Base-by-base conservation (phyloP, 1,140 invertebrate genomes). In the Leptinotarsa defecta region DNA sequence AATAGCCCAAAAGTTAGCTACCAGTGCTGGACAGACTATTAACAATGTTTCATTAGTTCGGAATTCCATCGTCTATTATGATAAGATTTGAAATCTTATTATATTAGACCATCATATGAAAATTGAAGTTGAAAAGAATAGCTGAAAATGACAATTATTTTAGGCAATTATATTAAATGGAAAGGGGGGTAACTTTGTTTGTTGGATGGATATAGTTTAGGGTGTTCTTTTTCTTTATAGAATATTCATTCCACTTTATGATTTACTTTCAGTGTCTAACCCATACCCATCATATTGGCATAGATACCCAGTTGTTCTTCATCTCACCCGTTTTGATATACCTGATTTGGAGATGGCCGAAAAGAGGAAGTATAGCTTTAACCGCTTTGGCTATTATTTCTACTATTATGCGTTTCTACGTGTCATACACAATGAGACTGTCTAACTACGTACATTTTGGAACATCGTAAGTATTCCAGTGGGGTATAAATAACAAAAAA, bases 281-380 rank as follows among this genome's bases (percentile, higher is more conserved):
- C 0, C 90, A 92, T 78, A 92, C 91, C 0, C 91, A 92, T 79
- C 91, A 92, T 72, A 84, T 95, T 70, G 93, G 93, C 8, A 94
- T 94, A 80, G 94, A 95, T 81, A 94, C 93, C 85, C 93, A 95
- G 83, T 86, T 95, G 52, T 95, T 94, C 83, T 85, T 92, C 4
- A 83, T 91, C 0, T 91, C 92, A 0, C 89, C 93, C 4, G 85
- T 94, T 0, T 85, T 95, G 4, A 86, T 93, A 74, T 86, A 88
- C n/a, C 76, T 91, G 3, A 79, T 95, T 4, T 93, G 91, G 87
- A 91, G 88, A 76, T 91, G 86, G 85, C 89, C 88, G 19, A 89
- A 85, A 69, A 79, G 87, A 20, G 92, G 92, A 43, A 79, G 87
- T 43, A 64, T 87, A 2, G 74, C 89, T 13, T 83, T 93, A 0